Conservation (phyloP, 2,113 vertebrate genomes). For the Chascanopsetta lugubris region DNA sequence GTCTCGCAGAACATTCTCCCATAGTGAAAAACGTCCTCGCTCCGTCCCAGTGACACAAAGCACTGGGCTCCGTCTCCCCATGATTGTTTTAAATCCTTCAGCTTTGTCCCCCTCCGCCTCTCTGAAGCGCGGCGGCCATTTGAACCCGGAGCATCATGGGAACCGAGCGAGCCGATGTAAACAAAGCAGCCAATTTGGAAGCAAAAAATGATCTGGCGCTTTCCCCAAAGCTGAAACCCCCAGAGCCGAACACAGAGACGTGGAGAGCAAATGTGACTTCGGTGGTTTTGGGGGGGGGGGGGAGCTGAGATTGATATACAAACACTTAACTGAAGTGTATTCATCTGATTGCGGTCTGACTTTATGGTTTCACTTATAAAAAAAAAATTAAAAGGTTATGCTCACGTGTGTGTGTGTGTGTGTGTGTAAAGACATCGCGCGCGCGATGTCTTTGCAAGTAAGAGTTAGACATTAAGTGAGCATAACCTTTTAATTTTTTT, state of each 20-base stretch:
- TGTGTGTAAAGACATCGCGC: conserved; percentile 6
- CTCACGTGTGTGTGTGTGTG: conserved; percentile 24
- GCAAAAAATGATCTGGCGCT: conserved; percentile 61
- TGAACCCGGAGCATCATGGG: conserved; percentile 43
- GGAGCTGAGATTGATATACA: too few species aligned
- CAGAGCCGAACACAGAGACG: conserved; percentile 57
- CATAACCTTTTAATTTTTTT: too few species aligned
- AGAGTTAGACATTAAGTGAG: conserved; percentile 42
- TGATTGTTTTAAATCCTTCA: conserved; percentile 34
- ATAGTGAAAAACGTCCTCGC: neutral
- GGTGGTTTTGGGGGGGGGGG: conserved; percentile 58
- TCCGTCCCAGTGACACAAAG: neutral
- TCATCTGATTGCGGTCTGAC: too few species aligned
- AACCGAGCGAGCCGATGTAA: conserved; percentile 42
- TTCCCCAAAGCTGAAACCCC: conserved; percentile 67
- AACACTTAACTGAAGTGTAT: too few species aligned
- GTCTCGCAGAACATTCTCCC: neutral
- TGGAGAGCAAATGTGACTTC: conserved; percentile 64
- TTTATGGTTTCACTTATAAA: too few species aligned
- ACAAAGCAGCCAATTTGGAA: conserved; percentile 72
- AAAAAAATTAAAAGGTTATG: too few species aligned
- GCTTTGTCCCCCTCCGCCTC: conserved; percentile 33
- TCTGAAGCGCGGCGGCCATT: conserved; percentile 41
- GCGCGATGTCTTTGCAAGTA: conserved; percentile 36
- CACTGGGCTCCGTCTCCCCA: conserved; percentile 9